phyloP scores from a whole-genome alignment of 2,113 vertebrate species.

The Engraulis encrasicolus region DNA sequence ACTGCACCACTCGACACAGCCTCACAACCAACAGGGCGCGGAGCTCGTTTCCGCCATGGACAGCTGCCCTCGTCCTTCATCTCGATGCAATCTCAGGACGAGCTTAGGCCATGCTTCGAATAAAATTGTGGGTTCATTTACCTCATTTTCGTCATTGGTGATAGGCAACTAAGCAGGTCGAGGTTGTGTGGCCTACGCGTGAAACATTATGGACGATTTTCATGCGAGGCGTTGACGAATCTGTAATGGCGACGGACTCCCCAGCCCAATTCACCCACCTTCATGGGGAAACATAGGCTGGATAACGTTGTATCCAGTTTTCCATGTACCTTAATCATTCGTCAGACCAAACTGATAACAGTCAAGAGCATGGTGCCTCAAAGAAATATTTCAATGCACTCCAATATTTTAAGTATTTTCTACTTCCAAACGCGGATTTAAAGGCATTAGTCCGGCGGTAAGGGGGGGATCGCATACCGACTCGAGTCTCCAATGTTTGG shows the following conservation, averaged over 20 bases:
- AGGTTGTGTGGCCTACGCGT: not conserved
- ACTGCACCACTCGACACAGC: constrained; percentile 75
- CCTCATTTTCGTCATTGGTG: not conserved
- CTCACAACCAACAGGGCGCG: constrained; percentile 67
- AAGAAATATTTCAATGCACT: not conserved
- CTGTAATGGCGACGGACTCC: constrained; percentile 73
- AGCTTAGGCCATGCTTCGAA: not conserved
- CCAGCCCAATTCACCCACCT: not conserved
- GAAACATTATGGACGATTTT: constrained; percentile 56
- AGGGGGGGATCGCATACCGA: not conserved
- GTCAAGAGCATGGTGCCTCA: not conserved
- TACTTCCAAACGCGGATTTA: not conserved
- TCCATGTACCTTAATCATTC: not conserved
- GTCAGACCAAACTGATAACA: not conserved
- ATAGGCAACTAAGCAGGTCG: not conserved
- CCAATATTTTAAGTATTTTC: not conserved
- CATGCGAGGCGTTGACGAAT: constrained; percentile 71
- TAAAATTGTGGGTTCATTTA: constrained; percentile 25
- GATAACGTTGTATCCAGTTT: not conserved
- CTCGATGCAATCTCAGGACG: not conserved
- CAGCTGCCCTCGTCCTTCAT: constrained; percentile 36
- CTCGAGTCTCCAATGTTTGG: not conserved
- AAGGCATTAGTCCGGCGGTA: not conserved
- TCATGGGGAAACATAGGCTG: not conserved
- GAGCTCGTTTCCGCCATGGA: constrained; percentile 72